phyloP scores from a whole-genome alignment of 2,888 invertebrate species.

The Ichneumoninae sp. region DNA sequence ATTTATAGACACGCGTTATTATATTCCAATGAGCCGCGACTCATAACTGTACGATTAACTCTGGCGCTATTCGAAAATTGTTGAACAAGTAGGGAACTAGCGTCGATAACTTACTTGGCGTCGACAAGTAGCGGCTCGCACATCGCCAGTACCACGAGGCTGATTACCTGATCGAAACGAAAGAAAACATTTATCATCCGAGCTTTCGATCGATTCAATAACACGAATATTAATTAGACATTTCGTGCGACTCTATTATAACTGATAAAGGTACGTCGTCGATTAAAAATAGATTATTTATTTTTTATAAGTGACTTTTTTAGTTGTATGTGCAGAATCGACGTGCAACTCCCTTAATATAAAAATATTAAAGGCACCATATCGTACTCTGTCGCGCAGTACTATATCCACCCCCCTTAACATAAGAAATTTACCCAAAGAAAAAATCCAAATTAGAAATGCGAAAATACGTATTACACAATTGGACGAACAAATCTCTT shows the following conservation, averaged over 20 bases:
- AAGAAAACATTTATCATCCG: neutral
- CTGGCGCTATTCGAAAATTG: neutral
- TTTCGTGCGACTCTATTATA: neutral
- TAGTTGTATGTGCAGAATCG: neutral
- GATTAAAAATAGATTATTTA: neutral
- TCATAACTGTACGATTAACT: neutral
- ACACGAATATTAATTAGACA: neutral
- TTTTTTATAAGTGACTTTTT: neutral
- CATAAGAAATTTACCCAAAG: neutral
- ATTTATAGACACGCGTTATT: neutral
- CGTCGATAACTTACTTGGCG: constrained; percentile 72
- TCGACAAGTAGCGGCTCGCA: constrained; percentile 73
- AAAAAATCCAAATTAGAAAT: neutral
- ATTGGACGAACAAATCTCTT: neutral
- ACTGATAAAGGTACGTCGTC: neutral
- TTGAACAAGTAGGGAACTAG: neutral
- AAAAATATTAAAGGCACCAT: neutral
- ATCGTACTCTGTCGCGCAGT: no score
- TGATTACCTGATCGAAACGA: constrained; percentile 32
- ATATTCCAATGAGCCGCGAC: neutral
- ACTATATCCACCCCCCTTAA: neutral
- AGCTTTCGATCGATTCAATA: neutral
- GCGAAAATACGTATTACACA: neutral
- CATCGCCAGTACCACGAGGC: constrained; percentile 69
- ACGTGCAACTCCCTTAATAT: neutral